These are phyloP conservation scores for Holacanthus passer DNA, from an alignment of 2,113 vertebrate genomes.

Conservation along the genomic window DNA sequence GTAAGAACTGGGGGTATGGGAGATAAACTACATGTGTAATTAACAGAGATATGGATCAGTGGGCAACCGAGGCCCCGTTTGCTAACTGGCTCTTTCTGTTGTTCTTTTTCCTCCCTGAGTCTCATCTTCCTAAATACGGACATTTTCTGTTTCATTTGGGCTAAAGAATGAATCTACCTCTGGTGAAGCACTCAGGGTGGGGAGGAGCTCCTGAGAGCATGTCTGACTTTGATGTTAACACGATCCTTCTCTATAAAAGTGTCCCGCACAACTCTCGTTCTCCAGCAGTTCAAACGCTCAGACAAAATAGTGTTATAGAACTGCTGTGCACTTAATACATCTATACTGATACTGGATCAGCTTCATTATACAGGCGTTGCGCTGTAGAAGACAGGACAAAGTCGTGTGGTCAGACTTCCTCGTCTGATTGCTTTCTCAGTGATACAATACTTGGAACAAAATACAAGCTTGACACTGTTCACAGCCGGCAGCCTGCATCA, in stretches of 20 bases:
- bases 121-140: conserved; percentile 46
- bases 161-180: conserved; percentile 50
- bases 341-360: conserved; percentile 11
- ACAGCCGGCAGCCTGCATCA: conserved; percentile 20
- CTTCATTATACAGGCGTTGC: conserved; percentile 31
- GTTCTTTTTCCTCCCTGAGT: conserved; percentile 38
- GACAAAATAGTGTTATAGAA: conserved; percentile 43
- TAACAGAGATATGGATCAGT: conserved; percentile 67
- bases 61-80: conserved; percentile 26
- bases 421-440: conserved; percentile 45
- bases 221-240: conserved; percentile 71
- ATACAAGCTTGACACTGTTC: conserved; percentile 28
- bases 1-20: conserved; percentile 35
- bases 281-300: conserved; percentile 39
- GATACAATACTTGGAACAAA: conserved; percentile 43
- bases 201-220: conserved; percentile 44
- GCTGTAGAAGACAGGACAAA: conserved; percentile 37
- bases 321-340: conserved; percentile 36
- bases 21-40: conserved; percentile 62
- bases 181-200: conserved; percentile 24
- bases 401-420: conserved; percentile 34
- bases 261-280: conserved; percentile 35
- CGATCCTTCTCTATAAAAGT: conserved; percentile 53
- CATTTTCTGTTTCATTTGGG: conserved; percentile 47
- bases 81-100: conserved; percentile 26